Evolutionary conservation across 2,797 vertebrate genomes (phyloP).

Genomic region (Pseudochromis fuscus): DNA sequence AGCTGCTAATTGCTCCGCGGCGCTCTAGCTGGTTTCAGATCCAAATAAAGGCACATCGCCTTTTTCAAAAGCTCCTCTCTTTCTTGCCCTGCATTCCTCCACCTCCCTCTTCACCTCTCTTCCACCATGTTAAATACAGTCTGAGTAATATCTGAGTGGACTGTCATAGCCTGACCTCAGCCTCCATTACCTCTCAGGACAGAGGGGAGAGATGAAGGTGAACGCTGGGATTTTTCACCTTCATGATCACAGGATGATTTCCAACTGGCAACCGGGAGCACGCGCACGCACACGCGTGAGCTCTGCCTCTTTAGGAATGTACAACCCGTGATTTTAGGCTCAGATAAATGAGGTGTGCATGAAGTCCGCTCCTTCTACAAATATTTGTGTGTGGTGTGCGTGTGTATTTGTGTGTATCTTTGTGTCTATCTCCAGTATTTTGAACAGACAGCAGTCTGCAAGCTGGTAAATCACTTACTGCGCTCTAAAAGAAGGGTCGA

Average conservation of each 20-base stretch:
- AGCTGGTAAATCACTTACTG: slow-evolving; percentile 88
- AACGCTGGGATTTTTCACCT: slow-evolving; percentile 66
- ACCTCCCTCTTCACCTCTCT: slow-evolving; percentile 67
- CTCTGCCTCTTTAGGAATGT: slow-evolving; percentile 76
- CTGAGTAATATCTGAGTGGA: slow-evolving; percentile 65
- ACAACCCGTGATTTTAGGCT: slow-evolving; percentile 69
- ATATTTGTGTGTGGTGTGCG: slow-evolving; percentile 80
- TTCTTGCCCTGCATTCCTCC: slow-evolving; percentile 63
- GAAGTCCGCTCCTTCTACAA: slow-evolving; percentile 82
- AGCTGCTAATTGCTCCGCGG: slow-evolving; percentile 81
- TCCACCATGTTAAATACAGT: slow-evolving; percentile 79
- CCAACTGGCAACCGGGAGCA: slow-evolving; percentile 57
- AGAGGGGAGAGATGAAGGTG: slow-evolving; percentile 58
- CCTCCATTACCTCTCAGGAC: slow-evolving; percentile 69
- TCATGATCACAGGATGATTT: slow-evolving; percentile 78
- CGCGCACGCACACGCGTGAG: slow-evolving; percentile 24
- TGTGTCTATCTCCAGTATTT: slow-evolving; percentile 79
- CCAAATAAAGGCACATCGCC: slow-evolving; percentile 80
- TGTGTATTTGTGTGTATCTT: slow-evolving; percentile 60
- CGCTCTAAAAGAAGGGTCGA: slow-evolving; percentile 79
- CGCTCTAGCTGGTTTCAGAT: slow-evolving; percentile 78
- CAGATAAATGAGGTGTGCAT: slow-evolving; percentile 84
- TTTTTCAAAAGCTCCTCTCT: slow-evolving; percentile 59
- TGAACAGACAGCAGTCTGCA: slow-evolving; percentile 79
- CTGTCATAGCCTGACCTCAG: slow-evolving; percentile 69